Evolutionary conservation across 2,888 invertebrate species (phyloP).

Genomic region (Meganola albula): DNA sequence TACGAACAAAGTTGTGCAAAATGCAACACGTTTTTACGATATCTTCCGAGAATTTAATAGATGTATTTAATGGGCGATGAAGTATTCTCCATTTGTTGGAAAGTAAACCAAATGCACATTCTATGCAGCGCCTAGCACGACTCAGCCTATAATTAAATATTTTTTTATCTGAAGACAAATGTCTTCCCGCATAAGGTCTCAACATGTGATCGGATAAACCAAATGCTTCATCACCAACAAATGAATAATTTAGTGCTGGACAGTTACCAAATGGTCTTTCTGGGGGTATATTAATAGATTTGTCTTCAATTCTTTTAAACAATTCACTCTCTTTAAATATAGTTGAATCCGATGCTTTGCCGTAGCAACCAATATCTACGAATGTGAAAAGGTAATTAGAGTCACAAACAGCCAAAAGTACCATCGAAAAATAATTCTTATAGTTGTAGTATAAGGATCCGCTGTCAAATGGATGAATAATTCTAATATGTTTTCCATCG

Average conservation of each 20-base stretch:
- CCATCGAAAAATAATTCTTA: slow-evolving; percentile 19
- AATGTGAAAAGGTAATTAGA: slow-evolving; percentile 18
- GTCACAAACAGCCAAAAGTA: slow-evolving; percentile 21
- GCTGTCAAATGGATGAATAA: slow-evolving; percentile 10
- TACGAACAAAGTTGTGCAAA: slow-evolving; percentile 10
- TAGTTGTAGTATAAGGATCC: slow-evolving; percentile 18
- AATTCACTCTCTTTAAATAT: slow-evolving; percentile 10
- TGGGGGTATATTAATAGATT: slow-evolving; percentile 7
- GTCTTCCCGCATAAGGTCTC: slow-evolving; percentile 12
- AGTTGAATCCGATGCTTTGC: slow-evolving; percentile 6
- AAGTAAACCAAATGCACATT: slow-evolving; percentile 11
- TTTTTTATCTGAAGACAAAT: slow-evolving; percentile 13
- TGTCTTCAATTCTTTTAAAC: slow-evolving; percentile 7
- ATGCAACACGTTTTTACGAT: slow-evolving; percentile 12
- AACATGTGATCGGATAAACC: slow-evolving; percentile 13
- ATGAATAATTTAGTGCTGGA: slow-evolving; percentile 5
- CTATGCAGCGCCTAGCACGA: slow-evolving; percentile 4
- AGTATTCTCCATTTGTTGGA: slow-evolving; percentile 8
- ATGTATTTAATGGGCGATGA: slow-evolving; percentile 7
- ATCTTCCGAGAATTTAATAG: slow-evolving; percentile 10
- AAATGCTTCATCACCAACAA: slow-evolving; percentile 14
- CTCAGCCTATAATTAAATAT: slow-evolving; percentile 3
- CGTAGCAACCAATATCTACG: slow-evolving; percentile 16
- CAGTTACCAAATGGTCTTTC: slow-evolving; percentile 9
- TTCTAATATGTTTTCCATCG: slow-evolving; percentile 20